A percentile compares a stretch with the other conserved stretches of the same genome.
Conservation (phyloP, 2,888 invertebrate species). For the Brenthis ino region DNA sequence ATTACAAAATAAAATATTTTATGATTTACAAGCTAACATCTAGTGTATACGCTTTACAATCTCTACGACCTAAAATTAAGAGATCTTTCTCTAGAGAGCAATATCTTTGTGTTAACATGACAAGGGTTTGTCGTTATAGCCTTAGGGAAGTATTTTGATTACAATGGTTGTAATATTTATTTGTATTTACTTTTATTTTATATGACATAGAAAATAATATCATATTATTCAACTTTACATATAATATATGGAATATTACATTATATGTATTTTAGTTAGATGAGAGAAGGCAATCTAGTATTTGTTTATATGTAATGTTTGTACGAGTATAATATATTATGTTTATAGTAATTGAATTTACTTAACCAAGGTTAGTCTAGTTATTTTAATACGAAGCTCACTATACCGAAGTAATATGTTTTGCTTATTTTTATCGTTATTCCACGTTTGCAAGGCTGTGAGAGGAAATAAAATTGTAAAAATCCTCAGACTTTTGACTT, state of each 20-base stretch:
- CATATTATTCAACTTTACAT: not conserved
- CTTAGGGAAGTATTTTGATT: conserved; percentile 33
- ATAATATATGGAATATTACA: not conserved
- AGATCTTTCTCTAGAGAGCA: conserved; percentile 39
- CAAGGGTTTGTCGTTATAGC: conserved; percentile 38
- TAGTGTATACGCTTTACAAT: conserved; percentile 23
- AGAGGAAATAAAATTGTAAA: no score
- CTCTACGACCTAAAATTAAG: conserved; percentile 32
- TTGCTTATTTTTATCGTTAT: no score
- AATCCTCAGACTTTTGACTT: no score
- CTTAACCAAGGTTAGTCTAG: no score
- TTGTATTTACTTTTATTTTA: conserved; percentile 12
- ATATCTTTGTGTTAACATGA: conserved; percentile 42
- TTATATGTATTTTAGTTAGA: not conserved
- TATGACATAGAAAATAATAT: conserved; percentile 1
- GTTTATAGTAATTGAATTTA: no score
- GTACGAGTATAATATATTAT: no score
- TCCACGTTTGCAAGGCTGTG: no score
- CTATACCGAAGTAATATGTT: no score
- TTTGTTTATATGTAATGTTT: not conserved
- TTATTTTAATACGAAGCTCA: no score
- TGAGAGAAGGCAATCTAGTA: conserved; percentile 3
- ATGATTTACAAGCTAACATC: not conserved
- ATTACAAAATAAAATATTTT: not conserved
- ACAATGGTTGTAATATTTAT: conserved; percentile 10